phyloP scores from a whole-genome alignment of 2,113 vertebrate genomes.

The Pseudopodoces humilis region DNA sequence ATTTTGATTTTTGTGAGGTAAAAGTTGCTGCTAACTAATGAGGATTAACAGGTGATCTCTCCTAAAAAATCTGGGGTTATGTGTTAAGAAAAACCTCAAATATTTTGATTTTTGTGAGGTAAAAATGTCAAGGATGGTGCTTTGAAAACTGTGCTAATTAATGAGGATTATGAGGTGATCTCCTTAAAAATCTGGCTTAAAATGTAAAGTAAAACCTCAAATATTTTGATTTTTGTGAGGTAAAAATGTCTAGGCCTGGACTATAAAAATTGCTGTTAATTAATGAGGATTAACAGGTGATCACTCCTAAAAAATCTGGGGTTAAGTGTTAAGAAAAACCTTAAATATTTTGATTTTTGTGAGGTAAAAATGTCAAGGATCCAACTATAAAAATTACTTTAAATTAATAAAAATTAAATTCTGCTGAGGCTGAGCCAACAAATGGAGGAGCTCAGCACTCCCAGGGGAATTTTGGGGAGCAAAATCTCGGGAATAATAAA shows the following conservation, averaged over 20 bases:
- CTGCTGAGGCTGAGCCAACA: background rate
- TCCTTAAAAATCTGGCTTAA: too few relatives aligned
- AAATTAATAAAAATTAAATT: background rate
- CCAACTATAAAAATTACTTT: background rate
- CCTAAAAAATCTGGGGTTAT: background rate
- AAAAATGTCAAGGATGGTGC: accelerated
- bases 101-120: background rate
- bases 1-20: background rate
- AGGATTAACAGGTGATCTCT: background rate
- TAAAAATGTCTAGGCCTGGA: too few relatives aligned
- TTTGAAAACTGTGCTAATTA: accelerated
- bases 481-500: background rate
- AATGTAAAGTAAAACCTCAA: accelerated
- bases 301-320: background rate
- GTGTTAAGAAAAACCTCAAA: too few relatives aligned
- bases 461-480: background rate
- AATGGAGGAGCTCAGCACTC: background rate
- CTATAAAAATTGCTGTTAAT: background rate
- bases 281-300: background rate
- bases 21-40: background rate
- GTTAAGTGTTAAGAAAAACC: background rate
- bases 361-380: background rate
- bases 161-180: too few relatives aligned
- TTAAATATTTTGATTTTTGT: background rate
- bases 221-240: background rate